Base-by-base conservation (phyloP, 2,888 invertebrate genomes). In the Morpho achilles region DNA sequence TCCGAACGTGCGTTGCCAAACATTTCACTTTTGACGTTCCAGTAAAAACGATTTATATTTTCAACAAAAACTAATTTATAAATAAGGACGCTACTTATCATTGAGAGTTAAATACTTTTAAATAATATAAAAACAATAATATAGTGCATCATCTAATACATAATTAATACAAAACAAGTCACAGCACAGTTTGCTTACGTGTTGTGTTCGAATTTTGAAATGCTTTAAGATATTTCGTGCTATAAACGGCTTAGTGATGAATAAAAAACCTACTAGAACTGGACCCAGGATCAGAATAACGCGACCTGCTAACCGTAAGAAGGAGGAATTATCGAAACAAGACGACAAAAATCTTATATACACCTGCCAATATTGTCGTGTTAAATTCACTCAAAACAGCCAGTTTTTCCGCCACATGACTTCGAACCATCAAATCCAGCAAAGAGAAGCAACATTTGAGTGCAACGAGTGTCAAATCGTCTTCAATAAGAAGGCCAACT, bases 391-490 rank as follows among this genome's bases (percentile, higher is more conserved):
- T 0, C 87, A 87, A 45, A 90, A 89, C 70, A 87, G 82, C 55
- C 85, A 87, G 7, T 89, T 80, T 65, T 89, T 88, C 56, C 86
- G 87, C 64, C 89, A 90, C 69, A 88, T 90, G 88, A 82, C 81
- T 59, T 76, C 88, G 0, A 89, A 88, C 57, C 89, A 90, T 67
- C 80, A 85, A 60, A 39, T 72, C 0, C 85, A 88, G 66, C 87
- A 88, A 60, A 75, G 78, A 45, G 68, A 82, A 42, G 87, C 84
- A 0, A 85, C 81, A 0, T 89, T 74, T 57, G 77, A 87, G 52
- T 90, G 90, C 58, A 80, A 89, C 57, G 84, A 88, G 1, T 90
- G 90, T 61, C 83, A 85, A 49, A 76, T 87, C 0, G 79, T 87
- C 2, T 90, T 90, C 53, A 76, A 71, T 0, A 87, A 80, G 62